Base-by-base conservation (phyloP, 2,113 vertebrate species). In the Ophthalmolycus amberensis region DNA sequence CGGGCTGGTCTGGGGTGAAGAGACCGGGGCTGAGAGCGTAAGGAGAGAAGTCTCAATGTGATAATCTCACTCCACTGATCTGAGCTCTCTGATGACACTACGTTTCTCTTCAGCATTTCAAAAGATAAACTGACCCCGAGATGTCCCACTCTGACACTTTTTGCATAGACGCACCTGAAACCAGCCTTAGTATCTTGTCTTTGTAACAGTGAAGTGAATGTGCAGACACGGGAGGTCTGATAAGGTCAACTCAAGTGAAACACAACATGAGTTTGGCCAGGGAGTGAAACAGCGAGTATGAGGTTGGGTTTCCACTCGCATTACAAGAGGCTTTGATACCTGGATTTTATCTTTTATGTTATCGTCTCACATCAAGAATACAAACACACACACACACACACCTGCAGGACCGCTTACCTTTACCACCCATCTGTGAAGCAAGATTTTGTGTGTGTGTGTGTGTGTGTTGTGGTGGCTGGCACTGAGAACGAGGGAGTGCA, bases 261-360 rank as follows among this genome's bases (percentile, higher is more conserved):
- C 82, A 85, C 84, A 79, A 87, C 88, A 85, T 73, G 83, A 85
- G 75, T 77, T 89, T 74, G 66, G 60, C 70, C 8, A 2, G 5
- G 32, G 59, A 80, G 86, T 77, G 80, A 77, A 86, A 73, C 63
- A 50, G 83, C 84, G 77, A 85, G 91, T 90, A 90, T 82, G 79
- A 76, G 85, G 85, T 91, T 74, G 38, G 48, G 77, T 91, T 90
- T 89, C 91, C 74, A 54, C 85, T 88, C 42, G 9, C 74, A 71
- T 88, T 89, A 83, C 85, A 32, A 63, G 64, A 82, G 64, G 81
- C 88, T 90, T 89, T 88, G 89, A 91, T 92, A 79, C 83, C 73
- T 75, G 64, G 87, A 87, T 83, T 90, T 79, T 91, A 93, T 94
- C 90, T 90, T 70, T 79, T 65, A 66, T 83, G 75, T 86, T 88